Evolutionary conservation across 2,113 vertebrate genomes (phyloP), one percentile per base, ranked within the genome.

Genomic region (Tympanuchus pallidicinctus): DNA sequence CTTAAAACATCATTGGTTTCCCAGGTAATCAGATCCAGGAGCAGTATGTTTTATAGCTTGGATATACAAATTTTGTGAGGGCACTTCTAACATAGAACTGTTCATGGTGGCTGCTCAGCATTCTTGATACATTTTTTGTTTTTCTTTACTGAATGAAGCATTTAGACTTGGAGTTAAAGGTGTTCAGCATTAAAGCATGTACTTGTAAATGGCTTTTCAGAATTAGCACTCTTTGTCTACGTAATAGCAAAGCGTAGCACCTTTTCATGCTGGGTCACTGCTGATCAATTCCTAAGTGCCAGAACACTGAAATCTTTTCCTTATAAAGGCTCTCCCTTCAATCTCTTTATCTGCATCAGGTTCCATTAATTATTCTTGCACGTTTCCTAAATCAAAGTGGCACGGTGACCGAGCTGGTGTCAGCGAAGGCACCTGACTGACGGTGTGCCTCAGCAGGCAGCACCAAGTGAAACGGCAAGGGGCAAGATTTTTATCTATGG

Each of bases 371-470:
- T 7, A 10, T 11, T 76, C 40, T 20, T 74, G 38, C 13, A 9
- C 15, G 28, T 61, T n/a, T 67, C 59, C 38, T 27, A 71, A 47
- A 24, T 66, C 32, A 21, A 42, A 87, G n/a, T 12, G 36, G 40
- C 15, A 59, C 0, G 21, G 28, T 32, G 52, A 42, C 52, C 30
- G 42, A 64, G 43, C 12, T 47, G 38, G 13, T 59, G 36, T 47
- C 72, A 77, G 13, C 24, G 32, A 66, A 22, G 70, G 77, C 70
- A 79, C n/a, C 45, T n/a, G 14, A 47, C 54, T 74, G 18, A 19
- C 20, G n/a, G 1, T 3, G 10, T 80, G 47, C 38, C 45, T 67
- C 25, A 52, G n/a, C 30, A 12, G 4, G 28, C 1, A 0, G 45
- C 81, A 72, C 25, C 22, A 38, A n/a, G 22, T 54, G 30, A 81